A percentile compares a stretch with the other conserved stretches of the same genome.
These are phyloP conservation scores for Notothenia rossii DNA, from an alignment of 2,113 vertebrate species.

Conservation along the genomic window DNA sequence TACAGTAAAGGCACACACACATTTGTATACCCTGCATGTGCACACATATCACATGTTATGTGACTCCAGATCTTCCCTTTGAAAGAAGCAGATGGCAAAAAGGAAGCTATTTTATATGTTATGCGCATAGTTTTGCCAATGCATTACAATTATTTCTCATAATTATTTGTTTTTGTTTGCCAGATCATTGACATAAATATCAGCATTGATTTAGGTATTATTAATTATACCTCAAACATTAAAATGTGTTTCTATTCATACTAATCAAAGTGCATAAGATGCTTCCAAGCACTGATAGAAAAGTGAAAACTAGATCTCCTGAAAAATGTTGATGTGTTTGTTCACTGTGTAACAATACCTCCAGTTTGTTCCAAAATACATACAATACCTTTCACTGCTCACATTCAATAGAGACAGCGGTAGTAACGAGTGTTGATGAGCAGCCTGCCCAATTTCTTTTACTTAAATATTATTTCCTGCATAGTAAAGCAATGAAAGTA, in stretches of 20 bases:
- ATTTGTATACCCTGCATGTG: neutral
- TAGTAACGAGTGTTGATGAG: neutral
- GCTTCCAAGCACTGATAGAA: too few relatives aligned
- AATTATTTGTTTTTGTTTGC: neutral
- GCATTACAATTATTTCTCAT: neutral
- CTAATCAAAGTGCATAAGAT: neutral
- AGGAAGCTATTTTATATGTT: neutral
- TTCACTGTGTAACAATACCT: neutral
- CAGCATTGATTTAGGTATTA: neutral
- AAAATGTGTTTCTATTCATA: neutral
- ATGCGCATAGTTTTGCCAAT: neutral
- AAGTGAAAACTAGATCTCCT: too few relatives aligned
- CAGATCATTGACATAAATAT: neutral
- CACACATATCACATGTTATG: neutral
- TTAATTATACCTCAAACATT: neutral
- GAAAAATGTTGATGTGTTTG: neutral
- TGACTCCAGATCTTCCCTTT: neutral
- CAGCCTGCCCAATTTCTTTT: neutral
- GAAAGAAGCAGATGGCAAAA: neutral
- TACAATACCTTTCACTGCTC: neutral
- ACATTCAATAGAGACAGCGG: too few relatives aligned
- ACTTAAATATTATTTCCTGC: conserved; percentile 13
- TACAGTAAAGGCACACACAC: neutral
- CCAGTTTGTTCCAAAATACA: neutral
- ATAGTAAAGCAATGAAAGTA: conserved; percentile 8